Base-by-base conservation (phyloP, 2,113 vertebrate species). In the Limanda limanda region DNA sequence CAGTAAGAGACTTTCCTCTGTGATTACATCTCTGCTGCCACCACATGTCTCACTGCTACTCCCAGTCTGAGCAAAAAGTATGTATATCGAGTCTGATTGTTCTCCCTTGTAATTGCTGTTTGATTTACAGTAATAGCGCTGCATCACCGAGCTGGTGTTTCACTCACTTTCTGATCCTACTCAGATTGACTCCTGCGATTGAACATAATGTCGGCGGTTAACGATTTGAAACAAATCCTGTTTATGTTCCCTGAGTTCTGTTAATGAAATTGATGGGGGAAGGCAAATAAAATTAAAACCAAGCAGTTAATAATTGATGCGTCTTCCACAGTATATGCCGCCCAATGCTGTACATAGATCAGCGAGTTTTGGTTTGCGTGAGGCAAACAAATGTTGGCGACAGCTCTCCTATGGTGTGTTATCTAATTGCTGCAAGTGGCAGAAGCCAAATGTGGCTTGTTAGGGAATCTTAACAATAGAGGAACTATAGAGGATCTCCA, bases 21-120 rank as follows among this genome's bases (percentile, higher is more conserved):
- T 78, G 84, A 86, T 85, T 74, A 74, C 84, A 78, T 73, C 81
- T 76, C 73, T 17, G 56, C 81, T 11, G 67, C 74, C 40, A 11
- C 56, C 68, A 45, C 45, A 7, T 25, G 37, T 35, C 60, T 54
- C 70, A 1, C 52, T 5, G 57, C 74, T 69, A 0, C 60, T 47
- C 18, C 72, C 51, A 63, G 10, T 24, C 37, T 2, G 60, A 63
- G 68, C 66, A 61, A 23, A 51, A 71, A 72, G 72, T n/a, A 66
- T 69, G 62, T 13, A 71, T 5, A 73, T 23, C 11, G 45, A 76
- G 82, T 45, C 74, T 64, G 79, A 78, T 85, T 74, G 60, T 85
- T 45, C 71, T 68, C 37, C 2, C 62, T 56, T 65, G 74, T 81
- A 76, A 78, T 81, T 66, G 58, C 25, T 0, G 61, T 48, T n/a